These are phyloP conservation scores for Barnardius zonarius DNA, from an alignment of 2,113 vertebrate genomes.

Conservation along the genomic window DNA sequence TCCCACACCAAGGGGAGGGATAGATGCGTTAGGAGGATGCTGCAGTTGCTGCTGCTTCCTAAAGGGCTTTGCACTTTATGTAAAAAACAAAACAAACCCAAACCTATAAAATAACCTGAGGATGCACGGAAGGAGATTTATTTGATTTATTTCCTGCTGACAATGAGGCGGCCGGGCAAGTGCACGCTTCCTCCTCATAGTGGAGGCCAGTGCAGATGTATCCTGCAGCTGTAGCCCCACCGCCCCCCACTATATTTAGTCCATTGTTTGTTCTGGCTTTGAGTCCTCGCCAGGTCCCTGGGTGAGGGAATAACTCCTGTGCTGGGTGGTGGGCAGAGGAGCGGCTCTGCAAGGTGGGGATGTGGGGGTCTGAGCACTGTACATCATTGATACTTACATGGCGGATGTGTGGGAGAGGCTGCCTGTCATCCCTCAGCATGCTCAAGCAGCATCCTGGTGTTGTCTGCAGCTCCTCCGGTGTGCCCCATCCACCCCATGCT, in stretches of 20 bases:
- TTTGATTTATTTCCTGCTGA: slow-evolving; percentile 51
- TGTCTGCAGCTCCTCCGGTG: accelerated
- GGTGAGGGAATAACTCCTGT: not conserved
- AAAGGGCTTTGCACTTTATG: not conserved
- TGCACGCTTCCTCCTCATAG: slow-evolving; percentile 19
- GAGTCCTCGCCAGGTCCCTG: not conserved
- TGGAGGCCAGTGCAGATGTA: slow-evolving; percentile 37
- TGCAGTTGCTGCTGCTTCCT: not conserved
- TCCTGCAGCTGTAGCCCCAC: slow-evolving; percentile 51
- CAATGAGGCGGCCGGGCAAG: not conserved
- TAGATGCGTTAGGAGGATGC: not conserved
- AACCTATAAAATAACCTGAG: not conserved
- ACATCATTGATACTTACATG: accelerated
- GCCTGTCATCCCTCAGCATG: accelerated
- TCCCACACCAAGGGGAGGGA: not conserved
- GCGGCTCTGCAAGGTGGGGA: accelerated
- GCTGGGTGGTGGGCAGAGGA: not conserved
- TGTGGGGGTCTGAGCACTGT: not conserved
- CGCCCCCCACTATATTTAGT: slow-evolving; percentile 18
- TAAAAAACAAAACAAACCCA: not conserved
- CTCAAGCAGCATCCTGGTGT: accelerated
- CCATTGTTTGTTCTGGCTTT: slow-evolving; percentile 48
- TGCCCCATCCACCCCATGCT: not conserved
- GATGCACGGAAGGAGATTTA: not conserved
- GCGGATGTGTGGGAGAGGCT: not conserved